Conservation (phyloP, 2,888 invertebrate genomes). For the Metallyticus violacea region DNA sequence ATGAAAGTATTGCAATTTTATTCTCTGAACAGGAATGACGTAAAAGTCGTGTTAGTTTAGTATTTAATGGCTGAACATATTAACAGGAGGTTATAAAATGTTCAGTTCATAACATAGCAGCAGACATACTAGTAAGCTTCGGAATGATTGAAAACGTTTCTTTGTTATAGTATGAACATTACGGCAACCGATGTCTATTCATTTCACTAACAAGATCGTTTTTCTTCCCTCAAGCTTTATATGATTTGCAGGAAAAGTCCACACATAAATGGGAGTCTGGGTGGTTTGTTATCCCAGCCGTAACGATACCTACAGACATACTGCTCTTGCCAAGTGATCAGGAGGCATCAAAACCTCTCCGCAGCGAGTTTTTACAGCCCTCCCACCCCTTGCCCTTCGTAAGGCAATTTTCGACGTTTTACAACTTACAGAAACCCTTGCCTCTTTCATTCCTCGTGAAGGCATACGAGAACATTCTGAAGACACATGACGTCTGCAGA, state of each 20-base stretch:
- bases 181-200: neutral
- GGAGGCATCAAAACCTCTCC: neutral
- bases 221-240: neutral
- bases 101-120: no score
- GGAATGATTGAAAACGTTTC: no score
- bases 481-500: neutral
- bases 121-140: no score
- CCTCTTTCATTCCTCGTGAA: neutral
- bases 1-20: no score
- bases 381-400: neutral
- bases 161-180: no score
- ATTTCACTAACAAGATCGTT: neutral
- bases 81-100: no score
- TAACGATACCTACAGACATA: neutral
- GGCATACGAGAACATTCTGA: neutral
- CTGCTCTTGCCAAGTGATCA: neutral
- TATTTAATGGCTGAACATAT: no score
- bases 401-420: neutral
- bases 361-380: neutral
- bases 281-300: neutral
- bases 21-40: no score
- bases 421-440: neutral
- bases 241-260: neutral
- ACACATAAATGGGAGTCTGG: neutral
- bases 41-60: no score